Conservation (phyloP, 1,140 invertebrate genomes). For the Nebria ingens region DNA sequence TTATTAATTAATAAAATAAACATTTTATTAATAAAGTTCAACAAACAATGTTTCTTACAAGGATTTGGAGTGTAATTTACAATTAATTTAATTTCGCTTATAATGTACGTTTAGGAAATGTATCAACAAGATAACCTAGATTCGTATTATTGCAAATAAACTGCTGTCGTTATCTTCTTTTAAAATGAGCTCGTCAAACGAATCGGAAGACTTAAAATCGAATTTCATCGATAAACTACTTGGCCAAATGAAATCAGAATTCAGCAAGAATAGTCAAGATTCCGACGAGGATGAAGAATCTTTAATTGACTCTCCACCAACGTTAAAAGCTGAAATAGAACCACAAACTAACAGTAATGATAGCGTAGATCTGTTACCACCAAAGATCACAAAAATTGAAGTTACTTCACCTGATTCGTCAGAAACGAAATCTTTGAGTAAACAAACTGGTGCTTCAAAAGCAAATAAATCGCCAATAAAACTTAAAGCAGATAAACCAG, state of each 20-base stretch:
- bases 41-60: too few relatives aligned
- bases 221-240: not conserved
- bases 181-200: not conserved
- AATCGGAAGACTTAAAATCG: not conserved
- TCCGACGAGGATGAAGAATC: not conserved
- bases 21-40: too few relatives aligned
- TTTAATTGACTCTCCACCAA: not conserved
- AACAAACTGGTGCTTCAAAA: not conserved
- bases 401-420: not conserved
- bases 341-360: not conserved
- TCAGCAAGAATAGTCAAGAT: not conserved
- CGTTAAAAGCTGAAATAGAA: not conserved
- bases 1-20: too few relatives aligned
- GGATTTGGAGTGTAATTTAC: too few relatives aligned
- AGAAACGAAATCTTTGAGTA: not conserved
- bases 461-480: not conserved
- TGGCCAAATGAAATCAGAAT: conserved; percentile 3
- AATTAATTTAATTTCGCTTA: too few relatives aligned
- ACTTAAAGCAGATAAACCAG: not conserved
- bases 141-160: too few relatives aligned
- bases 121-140: too few relatives aligned
- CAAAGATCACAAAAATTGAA: not conserved
- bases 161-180: too few relatives aligned
- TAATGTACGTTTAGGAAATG: too few relatives aligned
- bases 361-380: not conserved